Percentiles rank a stretch among this genome's conserved stretches.
Conservation (phyloP, 2,113 vertebrate species). For the Hyperoodon ampullatus region DNA sequence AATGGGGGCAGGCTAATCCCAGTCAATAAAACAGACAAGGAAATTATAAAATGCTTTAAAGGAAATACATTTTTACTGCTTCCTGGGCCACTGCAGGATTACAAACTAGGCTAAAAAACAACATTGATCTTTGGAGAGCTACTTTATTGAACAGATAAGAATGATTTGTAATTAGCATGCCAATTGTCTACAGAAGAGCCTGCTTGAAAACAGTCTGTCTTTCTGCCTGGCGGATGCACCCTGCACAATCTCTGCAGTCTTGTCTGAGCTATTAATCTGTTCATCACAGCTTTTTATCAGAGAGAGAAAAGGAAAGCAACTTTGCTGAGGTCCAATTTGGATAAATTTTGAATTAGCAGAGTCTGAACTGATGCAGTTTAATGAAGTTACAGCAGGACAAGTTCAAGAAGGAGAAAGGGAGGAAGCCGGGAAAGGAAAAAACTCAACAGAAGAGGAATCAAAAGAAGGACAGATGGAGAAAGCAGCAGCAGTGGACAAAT, state of each 20-base stretch:
- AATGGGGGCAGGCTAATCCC: not conserved
- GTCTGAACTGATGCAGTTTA: not conserved
- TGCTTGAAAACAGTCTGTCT: not conserved
- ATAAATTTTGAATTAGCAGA: conserved; percentile 28
- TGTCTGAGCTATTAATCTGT: conserved; percentile 48
- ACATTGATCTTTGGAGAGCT: conserved; percentile 23
- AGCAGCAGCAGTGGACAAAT: not conserved
- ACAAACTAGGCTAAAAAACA: conserved; percentile 12
- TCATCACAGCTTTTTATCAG: conserved; percentile 44
- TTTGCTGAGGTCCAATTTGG: not conserved
- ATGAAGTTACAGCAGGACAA: conserved; percentile 40
- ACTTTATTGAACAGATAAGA: conserved; percentile 29
- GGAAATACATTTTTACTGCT: conserved; percentile 41
- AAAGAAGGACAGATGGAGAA: conserved; percentile 5
- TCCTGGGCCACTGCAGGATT: not conserved
- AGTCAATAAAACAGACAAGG: not conserved
- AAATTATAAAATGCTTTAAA: conserved; percentile 37
- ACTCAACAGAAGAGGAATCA: not conserved
- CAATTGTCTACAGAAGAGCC: not conserved
- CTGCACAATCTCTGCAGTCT: not conserved
- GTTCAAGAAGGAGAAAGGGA: not conserved
- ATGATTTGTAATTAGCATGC: conserved; percentile 35
- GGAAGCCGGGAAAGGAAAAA: not conserved
- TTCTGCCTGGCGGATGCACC: not conserved
- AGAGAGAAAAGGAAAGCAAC: conserved; percentile 33